Evolutionary conservation across 2,113 vertebrate species (phyloP).

Genomic region (Hucho hucho): DNA sequence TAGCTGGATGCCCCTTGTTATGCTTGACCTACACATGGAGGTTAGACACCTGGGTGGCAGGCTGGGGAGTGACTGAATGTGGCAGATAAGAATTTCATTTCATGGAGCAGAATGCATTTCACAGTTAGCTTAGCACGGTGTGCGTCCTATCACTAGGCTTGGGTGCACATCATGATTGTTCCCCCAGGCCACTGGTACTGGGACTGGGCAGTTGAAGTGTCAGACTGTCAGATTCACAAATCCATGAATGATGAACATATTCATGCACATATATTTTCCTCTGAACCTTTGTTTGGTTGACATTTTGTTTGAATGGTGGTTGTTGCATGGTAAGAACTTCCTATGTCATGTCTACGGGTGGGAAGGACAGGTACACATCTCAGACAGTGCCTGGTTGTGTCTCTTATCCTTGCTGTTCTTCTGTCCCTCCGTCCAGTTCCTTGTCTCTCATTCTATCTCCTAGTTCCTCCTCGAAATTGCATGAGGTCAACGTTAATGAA

Average conservation of each 20-base stretch:
- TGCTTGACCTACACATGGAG: not conserved
- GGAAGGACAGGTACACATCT: too few species aligned
- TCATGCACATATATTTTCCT: not conserved
- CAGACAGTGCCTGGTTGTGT: not conserved
- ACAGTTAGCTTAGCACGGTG: slow-evolving; percentile 53
- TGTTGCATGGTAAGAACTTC: too few species aligned
- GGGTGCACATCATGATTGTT: slow-evolving; percentile 70
- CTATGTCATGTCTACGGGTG: too few species aligned
- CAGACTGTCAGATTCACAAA: not conserved
- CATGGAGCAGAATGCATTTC: slow-evolving; percentile 72
- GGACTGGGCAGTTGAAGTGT: not conserved
- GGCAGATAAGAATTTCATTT: slow-evolving; percentile 52
- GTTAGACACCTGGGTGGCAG: slow-evolving; percentile 14
- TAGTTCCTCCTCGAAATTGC: not conserved
- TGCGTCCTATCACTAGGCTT: slow-evolving; percentile 67
- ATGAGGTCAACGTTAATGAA: too few species aligned
- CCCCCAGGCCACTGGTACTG: slow-evolving; percentile 62
- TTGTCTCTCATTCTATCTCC: not conserved
- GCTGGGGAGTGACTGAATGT: slow-evolving; percentile 40
- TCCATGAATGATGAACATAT: too few species aligned
- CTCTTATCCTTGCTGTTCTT: not conserved
- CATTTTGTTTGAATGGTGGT: too few species aligned
- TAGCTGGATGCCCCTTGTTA: too few species aligned
- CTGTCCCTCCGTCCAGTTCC: not conserved
- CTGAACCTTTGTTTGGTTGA: not conserved